phyloP scores from a whole-genome alignment of 2,113 vertebrate species.

The Suncus etruscus region DNA sequence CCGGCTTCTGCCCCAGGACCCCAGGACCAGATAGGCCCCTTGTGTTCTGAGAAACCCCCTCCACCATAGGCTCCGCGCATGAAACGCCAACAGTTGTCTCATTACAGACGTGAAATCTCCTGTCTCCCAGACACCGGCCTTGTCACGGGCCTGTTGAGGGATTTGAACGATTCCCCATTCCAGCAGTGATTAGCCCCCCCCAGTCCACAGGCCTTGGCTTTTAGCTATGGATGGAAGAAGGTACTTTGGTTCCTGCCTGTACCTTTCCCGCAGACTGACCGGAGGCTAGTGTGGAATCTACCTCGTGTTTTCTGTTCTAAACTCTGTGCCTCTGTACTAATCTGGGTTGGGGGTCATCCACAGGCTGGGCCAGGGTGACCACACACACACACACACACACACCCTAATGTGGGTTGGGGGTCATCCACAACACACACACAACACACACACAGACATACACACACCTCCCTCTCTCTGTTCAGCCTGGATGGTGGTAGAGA shows the following conservation, averaged over 20 bases:
- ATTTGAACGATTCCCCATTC: too few species aligned
- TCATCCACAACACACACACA: too few species aligned
- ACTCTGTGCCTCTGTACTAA: background rate
- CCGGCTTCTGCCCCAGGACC: background rate
- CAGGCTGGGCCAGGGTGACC: fast-evolving
- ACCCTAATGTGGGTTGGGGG: too few species aligned
- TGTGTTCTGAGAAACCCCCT: background rate
- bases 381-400: background rate
- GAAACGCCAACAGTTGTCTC: background rate
- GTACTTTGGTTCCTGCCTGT: too few species aligned
- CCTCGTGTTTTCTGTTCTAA: too few species aligned
- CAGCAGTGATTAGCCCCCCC: too few species aligned
- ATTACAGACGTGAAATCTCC: too few species aligned
- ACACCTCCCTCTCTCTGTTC: background rate
- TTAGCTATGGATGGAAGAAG: too few species aligned
- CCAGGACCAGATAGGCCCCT: background rate
- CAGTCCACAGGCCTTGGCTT: too few species aligned
- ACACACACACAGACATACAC: too few species aligned
- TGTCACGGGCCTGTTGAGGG: background rate
- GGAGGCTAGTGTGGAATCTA: too few species aligned
- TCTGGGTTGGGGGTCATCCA: background rate
- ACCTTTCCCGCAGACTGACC: too few species aligned
- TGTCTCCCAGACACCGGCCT: slow-evolving; percentile 52
- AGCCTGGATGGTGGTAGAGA: background rate
- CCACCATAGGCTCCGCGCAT: slow-evolving; percentile 19